Conservation (phyloP, 2,113 vertebrate genomes). For the Trogon melanurus region DNA sequence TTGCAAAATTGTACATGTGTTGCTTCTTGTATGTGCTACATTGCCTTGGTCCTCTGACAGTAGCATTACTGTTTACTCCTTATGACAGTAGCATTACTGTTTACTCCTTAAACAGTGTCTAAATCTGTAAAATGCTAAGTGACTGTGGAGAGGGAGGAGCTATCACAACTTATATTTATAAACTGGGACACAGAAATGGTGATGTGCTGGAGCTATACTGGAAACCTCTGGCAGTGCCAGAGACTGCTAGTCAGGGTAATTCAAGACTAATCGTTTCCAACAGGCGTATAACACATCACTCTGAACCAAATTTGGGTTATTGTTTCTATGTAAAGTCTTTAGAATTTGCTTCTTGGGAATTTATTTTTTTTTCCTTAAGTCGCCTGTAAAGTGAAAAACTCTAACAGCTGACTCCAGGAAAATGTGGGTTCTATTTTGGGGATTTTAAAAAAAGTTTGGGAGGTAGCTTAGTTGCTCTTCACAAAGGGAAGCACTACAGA, state of each 20-base stretch:
- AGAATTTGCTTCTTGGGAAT: neutral
- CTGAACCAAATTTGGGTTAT: neutral
- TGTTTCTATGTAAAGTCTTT: neutral
- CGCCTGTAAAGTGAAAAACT: neutral
- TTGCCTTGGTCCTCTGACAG: neutral
- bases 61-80: neutral
- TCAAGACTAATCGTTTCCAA: neutral
- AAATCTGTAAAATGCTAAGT: neutral
- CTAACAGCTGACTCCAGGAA: neutral
- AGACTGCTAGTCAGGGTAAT: neutral
- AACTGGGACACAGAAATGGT: conserved; percentile 28
- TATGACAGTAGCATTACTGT: neutral
- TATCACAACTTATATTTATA: conserved; percentile 43
- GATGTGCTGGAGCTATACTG: neutral
- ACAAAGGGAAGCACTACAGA: neutral
- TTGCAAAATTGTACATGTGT: accelerated
- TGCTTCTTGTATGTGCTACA: neutral
- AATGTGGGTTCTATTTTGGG: neutral
- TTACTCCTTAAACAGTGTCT: neutral
- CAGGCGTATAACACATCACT: neutral
- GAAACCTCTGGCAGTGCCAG: conserved; percentile 25
- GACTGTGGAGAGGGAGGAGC: neutral
- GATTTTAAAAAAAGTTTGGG: neutral
- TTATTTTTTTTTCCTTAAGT: neutral
- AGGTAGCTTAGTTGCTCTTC: neutral